phyloP scores from a whole-genome alignment of 2,797 vertebrate species.

The Falco cherrug region DNA sequence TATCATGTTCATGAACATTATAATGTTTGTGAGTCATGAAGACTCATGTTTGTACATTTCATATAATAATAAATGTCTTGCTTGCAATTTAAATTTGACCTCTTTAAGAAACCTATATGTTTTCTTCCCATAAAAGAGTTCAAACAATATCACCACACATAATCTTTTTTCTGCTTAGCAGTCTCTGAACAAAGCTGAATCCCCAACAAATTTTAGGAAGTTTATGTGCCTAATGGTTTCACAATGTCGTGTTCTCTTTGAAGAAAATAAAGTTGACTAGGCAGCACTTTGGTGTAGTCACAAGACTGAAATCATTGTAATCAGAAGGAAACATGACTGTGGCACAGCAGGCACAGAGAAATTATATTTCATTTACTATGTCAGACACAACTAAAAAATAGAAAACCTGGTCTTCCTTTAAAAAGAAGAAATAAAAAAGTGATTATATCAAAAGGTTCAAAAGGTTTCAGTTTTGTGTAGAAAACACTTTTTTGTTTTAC shows the following conservation, averaged over 20 bases:
- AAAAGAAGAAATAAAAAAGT: background rate
- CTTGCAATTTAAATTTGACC: background rate
- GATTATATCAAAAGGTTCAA: background rate
- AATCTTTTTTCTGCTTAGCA: background rate
- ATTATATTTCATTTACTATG: background rate
- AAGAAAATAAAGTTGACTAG: conserved; percentile 6
- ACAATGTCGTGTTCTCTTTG: background rate
- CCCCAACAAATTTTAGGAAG: background rate
- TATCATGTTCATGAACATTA: too few species aligned
- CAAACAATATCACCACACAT: background rate
- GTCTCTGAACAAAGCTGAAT: background rate
- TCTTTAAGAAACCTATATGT: background rate
- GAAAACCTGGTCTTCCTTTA: background rate
- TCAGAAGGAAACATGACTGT: background rate
- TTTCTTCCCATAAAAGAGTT: background rate
- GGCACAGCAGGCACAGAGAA: background rate
- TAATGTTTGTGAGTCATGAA: background rate
- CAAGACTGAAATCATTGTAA: background rate
- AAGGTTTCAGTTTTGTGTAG: background rate
- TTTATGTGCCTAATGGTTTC: background rate
- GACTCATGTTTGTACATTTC: background rate
- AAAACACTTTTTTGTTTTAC: background rate
- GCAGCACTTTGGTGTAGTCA: background rate
- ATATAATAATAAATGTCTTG: background rate
- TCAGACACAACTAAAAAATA: background rate